Evolutionary conservation across 92 coral and sea anemone genomes (phyloP).

Genomic region (Zoanthus gigantus): DNA sequence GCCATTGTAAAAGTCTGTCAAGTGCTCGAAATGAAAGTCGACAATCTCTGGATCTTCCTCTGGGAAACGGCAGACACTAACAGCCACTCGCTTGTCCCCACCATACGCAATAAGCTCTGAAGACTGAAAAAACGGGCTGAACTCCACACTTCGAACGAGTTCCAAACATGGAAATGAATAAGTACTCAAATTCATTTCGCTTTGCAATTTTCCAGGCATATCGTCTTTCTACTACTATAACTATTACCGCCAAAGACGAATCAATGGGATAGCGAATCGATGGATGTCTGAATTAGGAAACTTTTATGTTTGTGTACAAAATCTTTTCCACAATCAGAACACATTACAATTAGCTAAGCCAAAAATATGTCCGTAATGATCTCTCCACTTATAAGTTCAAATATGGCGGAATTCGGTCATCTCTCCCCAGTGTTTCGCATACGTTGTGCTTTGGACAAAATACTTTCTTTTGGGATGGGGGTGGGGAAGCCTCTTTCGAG

Average conservation of each 20-base stretch:
- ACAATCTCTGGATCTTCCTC: slow-evolving; percentile 72
- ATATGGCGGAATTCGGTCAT: not conserved
- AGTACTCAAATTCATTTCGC: slow-evolving; percentile 70
- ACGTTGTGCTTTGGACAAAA: no score
- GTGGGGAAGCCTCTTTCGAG: no score
- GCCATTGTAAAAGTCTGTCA: slow-evolving; percentile 93
- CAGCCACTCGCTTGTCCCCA: slow-evolving; percentile 79
- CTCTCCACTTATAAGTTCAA: not conserved
- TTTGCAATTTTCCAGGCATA: slow-evolving; percentile 68
- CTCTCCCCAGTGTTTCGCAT: no score
- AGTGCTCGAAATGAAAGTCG: slow-evolving; percentile 86
- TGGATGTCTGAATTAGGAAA: no score
- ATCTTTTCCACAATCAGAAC: no score
- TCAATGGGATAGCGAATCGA: no score
- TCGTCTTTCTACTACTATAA: not conserved
- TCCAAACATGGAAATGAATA: slow-evolving; percentile 89
- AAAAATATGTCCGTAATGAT: not conserved
- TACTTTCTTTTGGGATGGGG: no score
- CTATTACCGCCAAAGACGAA: not conserved
- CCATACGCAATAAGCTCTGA: slow-evolving; percentile 89
- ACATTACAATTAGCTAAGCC: not conserved
- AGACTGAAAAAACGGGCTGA: slow-evolving; percentile 85
- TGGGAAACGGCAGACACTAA: slow-evolving; percentile 85
- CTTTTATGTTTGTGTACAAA: no score
- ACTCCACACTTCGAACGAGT: slow-evolving; percentile 87